Evolutionary conservation across 2,888 invertebrate genomes (phyloP), one percentile per base, ranked within the genome.

Genomic region (Drosophila algonquin): DNA sequence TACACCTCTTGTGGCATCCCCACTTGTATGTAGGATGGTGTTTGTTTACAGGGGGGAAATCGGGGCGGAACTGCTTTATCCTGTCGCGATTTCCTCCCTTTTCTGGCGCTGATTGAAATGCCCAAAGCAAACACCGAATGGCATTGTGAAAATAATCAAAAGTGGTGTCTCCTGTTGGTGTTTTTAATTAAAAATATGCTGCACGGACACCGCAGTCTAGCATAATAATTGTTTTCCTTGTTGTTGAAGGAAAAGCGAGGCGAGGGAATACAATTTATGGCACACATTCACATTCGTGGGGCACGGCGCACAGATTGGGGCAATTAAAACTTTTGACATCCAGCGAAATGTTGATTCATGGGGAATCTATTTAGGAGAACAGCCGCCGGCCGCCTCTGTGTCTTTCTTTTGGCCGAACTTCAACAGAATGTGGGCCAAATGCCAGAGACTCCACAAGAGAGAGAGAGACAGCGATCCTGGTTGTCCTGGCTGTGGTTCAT

Each of bases 31-130:
- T 8, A 8, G 8, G 7, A 1, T 8, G 8, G 30, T 30, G 79
- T 80, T 68, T 76, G 80, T 79, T 79, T 70, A 81, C 78, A 80
- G 80, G 75, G 73, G 61, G 63, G 21, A 21, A 21, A 21, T 0
- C 0, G 21, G 21, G 21, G 0, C 0, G 57, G 27, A 69, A 45
- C 21, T 27, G 53, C 63, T 79, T n/a, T 78, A 64, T 64, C 50
- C 54, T 78, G 64, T 48, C 63, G 12, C 21, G 21, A 24, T 48
- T 40, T 61, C 35, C 1, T 9, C 14, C 1, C 12, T 21, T 63
- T 48, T 48, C 32, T 51, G 10, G 16, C 46, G 44, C 75, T 85
- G 86, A 82, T 85, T 82, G 84, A 83, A 83, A 83, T 73, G 68
- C 79, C 70, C 60, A 78, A 77, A 75, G 81, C 74, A 83, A 86